Percentiles rank a stretch among this genome's conserved stretches.
phyloP scores from a whole-genome alignment of 2,113 vertebrate species.

The Dromaius novaehollandiae region DNA sequence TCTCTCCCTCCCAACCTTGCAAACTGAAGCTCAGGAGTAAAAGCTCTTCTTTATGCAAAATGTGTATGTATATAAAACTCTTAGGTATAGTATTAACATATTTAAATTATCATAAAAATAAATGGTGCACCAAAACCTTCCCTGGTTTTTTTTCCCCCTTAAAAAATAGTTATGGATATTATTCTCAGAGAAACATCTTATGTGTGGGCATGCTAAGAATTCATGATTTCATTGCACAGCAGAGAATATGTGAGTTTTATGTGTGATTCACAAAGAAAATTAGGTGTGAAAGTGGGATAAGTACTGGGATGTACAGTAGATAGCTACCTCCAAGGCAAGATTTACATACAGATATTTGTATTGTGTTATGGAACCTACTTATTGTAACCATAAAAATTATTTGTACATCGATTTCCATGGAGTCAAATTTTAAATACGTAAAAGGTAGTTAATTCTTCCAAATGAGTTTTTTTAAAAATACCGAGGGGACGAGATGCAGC shows the following conservation, averaged over 20 bases:
- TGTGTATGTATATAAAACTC: constrained; percentile 57
- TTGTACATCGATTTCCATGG: constrained; percentile 58
- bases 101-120: constrained; percentile 74
- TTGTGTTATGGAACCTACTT: constrained; percentile 59
- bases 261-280: constrained; percentile 73
- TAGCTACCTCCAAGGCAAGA: constrained; percentile 66
- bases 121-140: constrained; percentile 71
- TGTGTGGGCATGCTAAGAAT: constrained; percentile 68
- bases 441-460: constrained; percentile 66
- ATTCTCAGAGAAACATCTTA: constrained; percentile 61
- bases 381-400: constrained; percentile 66
- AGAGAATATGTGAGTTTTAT: constrained; percentile 72
- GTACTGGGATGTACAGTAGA: constrained; percentile 57
- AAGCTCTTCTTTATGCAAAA: constrained; percentile 66
- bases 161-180: constrained; percentile 64
- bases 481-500: constrained; percentile 35
- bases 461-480: constrained; percentile 42
- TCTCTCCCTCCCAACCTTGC: not conserved
- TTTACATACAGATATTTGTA: constrained; percentile 70
- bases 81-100: constrained; percentile 67
- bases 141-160: not conserved
- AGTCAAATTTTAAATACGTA: constrained; percentile 56
- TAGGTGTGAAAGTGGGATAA: constrained; percentile 70
- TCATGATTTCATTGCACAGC: constrained; percentile 68
- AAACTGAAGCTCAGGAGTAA: constrained; percentile 10